phyloP scores from a whole-genome alignment of 2,888 invertebrate species.

The Germaria angustata region DNA sequence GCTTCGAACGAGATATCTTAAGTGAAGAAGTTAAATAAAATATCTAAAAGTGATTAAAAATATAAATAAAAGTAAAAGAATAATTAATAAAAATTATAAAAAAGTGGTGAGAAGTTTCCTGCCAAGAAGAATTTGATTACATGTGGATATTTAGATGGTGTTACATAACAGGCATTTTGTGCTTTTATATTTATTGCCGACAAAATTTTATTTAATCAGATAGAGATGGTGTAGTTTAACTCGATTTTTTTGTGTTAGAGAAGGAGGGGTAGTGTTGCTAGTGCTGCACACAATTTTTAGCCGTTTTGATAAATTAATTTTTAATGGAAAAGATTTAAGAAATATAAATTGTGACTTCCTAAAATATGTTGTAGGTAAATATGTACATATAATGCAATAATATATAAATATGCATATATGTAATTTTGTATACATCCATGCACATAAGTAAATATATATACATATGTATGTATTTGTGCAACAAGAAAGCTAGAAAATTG shows the following conservation, averaged over 20 bases:
- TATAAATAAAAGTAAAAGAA: constrained; percentile 43
- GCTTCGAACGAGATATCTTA: constrained; percentile 55
- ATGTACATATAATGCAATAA: too few relatives aligned
- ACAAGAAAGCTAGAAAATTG: too few relatives aligned
- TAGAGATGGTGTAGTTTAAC: not conserved
- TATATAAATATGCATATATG: too few relatives aligned
- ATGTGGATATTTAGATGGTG: constrained; percentile 11
- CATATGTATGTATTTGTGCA: too few relatives aligned
- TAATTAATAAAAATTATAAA: constrained; percentile 34
- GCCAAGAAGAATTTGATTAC: constrained; percentile 20
- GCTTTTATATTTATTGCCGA: constrained; percentile 4
- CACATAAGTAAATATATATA: too few relatives aligned
- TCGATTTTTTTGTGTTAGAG: not conserved
- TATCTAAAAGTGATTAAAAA: constrained; percentile 46
- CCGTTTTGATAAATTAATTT: too few relatives aligned
- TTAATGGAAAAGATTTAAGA: too few relatives aligned
- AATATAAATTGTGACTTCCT: too few relatives aligned
- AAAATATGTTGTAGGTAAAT: too few relatives aligned
- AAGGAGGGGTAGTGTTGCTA: not conserved
- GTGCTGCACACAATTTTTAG: not conserved
- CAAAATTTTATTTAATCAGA: not conserved
- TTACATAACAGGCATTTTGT: constrained; percentile 46
- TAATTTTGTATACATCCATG: too few relatives aligned
- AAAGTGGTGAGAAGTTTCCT: not conserved
- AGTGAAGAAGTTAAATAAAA: constrained; percentile 44